Base-by-base conservation (phyloP, 2,113 vertebrate species). In the Cryptotis parvus region DNA sequence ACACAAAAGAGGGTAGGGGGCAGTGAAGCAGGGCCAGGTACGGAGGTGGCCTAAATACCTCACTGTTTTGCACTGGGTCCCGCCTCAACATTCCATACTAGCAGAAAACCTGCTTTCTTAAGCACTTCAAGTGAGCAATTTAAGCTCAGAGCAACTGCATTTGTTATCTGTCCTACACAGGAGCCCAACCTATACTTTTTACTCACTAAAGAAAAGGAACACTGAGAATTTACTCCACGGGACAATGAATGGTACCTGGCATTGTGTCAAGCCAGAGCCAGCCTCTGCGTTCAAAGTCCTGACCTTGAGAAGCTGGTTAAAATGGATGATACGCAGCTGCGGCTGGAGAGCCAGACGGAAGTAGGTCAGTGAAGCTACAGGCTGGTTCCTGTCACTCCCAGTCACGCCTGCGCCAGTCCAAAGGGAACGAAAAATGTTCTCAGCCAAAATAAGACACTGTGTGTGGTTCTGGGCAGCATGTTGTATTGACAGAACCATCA, bases 281-380 rank as follows among this genome's bases (percentile, higher is more conserved):
- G 75, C 31, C 76, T 93, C 82, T 85, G 83, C 80, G 82, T 7
- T 70, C 86, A 84, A 91, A 96, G 96, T 92, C 94, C 69, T 90
- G 94, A 96, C 96, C 96, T 96, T 96, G 96, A 94, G 92, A 84
- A 61, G 84, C 96, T 95, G 93, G 91, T 91, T 95, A 95, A 96
- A 95, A 96, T 95, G 89, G 94, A 96, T 79, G 90, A 15, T 55
- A 91, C 2, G 14, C 73, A 35, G 93, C 90, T 76, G 91, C 9
- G 45, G 85, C 92, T 92, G 92, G 43, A 95, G 66, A 94, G 83
- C 82, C 82, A 41, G 89, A 75, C 2, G 76, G 90, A 97, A 97
- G 95, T 96, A 95, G 96, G 96, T 97, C 96, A 96, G 90, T 29
- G 2, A 73, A 96, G 90, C 80, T 86, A 79, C 0, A 78, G 88